Evolutionary conservation across 2,888 invertebrate genomes (phyloP), one percentile per base, ranked within the genome.

Genomic region (Anthophora plumipes): DNA sequence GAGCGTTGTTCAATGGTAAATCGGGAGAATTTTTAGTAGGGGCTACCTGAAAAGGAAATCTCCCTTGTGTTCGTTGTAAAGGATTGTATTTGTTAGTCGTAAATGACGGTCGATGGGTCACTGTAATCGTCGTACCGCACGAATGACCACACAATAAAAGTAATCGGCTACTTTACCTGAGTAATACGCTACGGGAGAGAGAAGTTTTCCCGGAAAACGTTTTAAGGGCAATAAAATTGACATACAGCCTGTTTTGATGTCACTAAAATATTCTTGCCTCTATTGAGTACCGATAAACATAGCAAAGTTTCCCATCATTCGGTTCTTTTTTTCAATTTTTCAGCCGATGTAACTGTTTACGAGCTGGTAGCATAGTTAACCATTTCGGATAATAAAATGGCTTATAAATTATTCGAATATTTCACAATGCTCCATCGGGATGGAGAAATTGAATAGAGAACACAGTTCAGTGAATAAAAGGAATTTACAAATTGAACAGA

Each of bases 101-200:
- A 59, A 69, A 60, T 37, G 60, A 69, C 17, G 22, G 48, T 20
- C 69, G 46, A 59, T 39, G 46, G 46, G 46, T 50, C 50, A 70
- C 7, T 25, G 41, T 43, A 63, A 63, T 52, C 61, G 31, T 54
- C 41, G 52, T 41, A 20, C 3, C 9, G 25, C 14, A 41, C 11
- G 14, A 71, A 71, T 12, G 20, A 31, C 12, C 52, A 1, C 12
- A 17, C n/a, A 54, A 43, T 52, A 54, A 31, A 71, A 63, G 63
- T 50, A 61, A 70, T 61, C 63, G 63, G 31, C 52, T 25, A 20
- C 20, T 63, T 61, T 52, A 20, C 52, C 63, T 8, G 71, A 25
- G 25, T 25, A 57, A 31, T 46, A 37, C 9, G 20, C 11, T 0
- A 39, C 50, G 25, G 25, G 12, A 54, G 52, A 54, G 52, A 66